phyloP scores from a whole-genome alignment of 2,113 vertebrate species.

The Lepidothrix coronata region DNA sequence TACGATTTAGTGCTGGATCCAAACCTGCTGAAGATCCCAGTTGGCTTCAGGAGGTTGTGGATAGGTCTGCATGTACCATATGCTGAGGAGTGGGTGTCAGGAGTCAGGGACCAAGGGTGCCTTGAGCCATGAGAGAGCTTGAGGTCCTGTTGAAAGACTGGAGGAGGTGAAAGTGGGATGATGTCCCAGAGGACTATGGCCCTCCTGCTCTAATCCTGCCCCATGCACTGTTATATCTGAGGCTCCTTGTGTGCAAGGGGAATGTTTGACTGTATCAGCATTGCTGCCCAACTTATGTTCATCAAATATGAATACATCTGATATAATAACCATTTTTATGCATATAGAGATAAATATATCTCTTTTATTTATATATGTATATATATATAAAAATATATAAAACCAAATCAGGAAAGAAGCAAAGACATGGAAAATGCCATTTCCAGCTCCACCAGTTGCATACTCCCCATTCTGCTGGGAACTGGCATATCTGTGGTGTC shows the following conservation, averaged over 20 bases:
- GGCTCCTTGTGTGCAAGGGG: not conserved
- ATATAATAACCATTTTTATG: not conserved
- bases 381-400: too few species aligned
- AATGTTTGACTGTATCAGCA: not conserved
- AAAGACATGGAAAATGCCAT: not conserved
- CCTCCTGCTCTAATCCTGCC: not conserved
- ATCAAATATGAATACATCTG: not conserved
- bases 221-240: not conserved
- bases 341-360: not conserved
- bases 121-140: not conserved
- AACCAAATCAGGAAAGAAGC: not conserved
- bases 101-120: not conserved
- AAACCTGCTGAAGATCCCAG: rapidly evolving
- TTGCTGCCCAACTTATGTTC: not conserved
- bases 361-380: not conserved
- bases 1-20: not conserved
- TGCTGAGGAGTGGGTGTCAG: not conserved
- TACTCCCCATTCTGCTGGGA: not conserved
- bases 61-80: not conserved
- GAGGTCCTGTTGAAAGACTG: not conserved
- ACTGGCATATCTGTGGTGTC: not conserved
- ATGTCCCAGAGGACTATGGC: not conserved
- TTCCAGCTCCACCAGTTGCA: not conserved
- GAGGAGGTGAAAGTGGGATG: not conserved
- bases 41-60: not conserved